Percentiles rank a stretch among this genome's conserved stretches.
Evolutionary conservation across 2,113 vertebrate species (phyloP).

Genomic region (Macaca fascicularis): T2T-MFA8v1.1 NC_088376.1:20430501-20431000

Average conservation of each 20-base stretch:
- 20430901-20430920: accelerated
- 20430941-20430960: background rate
- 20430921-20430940: background rate
- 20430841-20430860: background rate
- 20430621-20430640: background rate
- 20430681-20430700: background rate
- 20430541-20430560: background rate
- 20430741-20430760: background rate
- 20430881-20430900: background rate
- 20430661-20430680: background rate
- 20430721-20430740: background rate
- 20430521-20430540: background rate
- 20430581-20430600: background rate
- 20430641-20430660: background rate
- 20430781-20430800: background rate
- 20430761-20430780: background rate
- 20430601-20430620: background rate
- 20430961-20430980: background rate
- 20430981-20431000: background rate
- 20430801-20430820: background rate
- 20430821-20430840: background rate
- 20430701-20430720: background rate
- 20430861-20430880: background rate
- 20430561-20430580: background rate
- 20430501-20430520: conserved; percentile 1